A percentile compares a stretch with the other conserved stretches of the same genome.
Evolutionary conservation across 2,888 invertebrate species (phyloP).

Genomic region (Patella depressa): DNA sequence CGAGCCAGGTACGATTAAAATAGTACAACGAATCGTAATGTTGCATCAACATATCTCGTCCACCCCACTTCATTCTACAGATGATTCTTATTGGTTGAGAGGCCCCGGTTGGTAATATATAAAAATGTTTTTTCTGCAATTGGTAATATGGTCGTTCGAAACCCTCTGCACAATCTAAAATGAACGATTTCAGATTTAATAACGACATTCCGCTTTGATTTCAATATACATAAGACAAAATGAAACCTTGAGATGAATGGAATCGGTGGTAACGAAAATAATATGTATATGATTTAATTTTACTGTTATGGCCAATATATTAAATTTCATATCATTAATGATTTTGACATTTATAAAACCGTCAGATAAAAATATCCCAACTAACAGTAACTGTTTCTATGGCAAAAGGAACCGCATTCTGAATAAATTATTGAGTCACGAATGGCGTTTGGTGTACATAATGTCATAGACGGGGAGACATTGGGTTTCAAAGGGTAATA

Average conservation of each 20-base stretch:
- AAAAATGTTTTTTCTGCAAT: neutral
- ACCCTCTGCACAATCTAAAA: slow-evolving; percentile 2
- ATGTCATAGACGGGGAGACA: too few species aligned
- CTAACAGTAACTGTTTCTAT: too few species aligned
- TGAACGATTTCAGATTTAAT: neutral
- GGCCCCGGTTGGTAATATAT: neutral
- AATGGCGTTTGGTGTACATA: too few species aligned
- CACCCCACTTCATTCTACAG: slow-evolving; percentile 1
- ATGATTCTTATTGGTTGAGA: neutral
- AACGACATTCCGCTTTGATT: too few species aligned
- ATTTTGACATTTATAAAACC: too few species aligned
- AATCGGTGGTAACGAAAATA: neutral
- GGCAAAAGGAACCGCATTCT: too few species aligned
- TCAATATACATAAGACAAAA: too few species aligned
- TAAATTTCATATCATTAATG: too few species aligned
- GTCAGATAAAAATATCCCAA: too few species aligned
- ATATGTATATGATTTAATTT: neutral
- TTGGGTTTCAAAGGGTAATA: too few species aligned
- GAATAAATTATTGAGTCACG: too few species aligned
- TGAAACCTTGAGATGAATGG: neutral
- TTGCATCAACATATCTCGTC: neutral
- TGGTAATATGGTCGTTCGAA: neutral
- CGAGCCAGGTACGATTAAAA: neutral
- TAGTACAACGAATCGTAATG: neutral
- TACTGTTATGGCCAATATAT: neutral